Evolutionary conservation across 2,113 vertebrate genomes (phyloP), one percentile per base, ranked within the genome.

Genomic region (Galemys pyrenaicus): DNA sequence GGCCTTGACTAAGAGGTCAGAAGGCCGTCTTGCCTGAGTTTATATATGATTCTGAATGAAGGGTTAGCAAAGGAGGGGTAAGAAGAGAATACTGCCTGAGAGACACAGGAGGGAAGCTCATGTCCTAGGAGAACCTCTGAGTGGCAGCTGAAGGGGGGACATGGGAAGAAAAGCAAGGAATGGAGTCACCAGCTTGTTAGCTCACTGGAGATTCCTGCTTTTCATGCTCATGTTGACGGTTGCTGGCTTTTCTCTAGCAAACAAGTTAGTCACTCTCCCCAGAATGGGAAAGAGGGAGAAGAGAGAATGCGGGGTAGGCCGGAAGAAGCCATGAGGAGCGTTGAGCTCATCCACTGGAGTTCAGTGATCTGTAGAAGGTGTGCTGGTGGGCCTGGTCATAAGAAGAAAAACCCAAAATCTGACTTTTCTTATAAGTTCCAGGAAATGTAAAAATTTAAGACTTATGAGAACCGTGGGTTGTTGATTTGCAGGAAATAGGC

Each of bases 391-490:
- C 39, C 6, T 64, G 46, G 28, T 62, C 82, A 58, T 3, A 54
- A 56, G 41, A 16, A 28, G 2, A 8, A 51, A 35, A 70, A 8
- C 7, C 22, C 56, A 58, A 85, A 35, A 68, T 51, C 44, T 88
- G 39, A 22, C 60, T 91, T 86, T 65, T 73, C 78, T 87, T 71
- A 0, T 64, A 81, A 82, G 30, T 74, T 51, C 17, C 68, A 92
- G 70, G 41, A 77, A 82, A 71, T 73, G 37, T 62, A 58, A 90
- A 94, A 93, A 35, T 46, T 37, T n/a, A 84, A 84, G 80, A 46
- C 6, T 80, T 35, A 82, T 10, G 6, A 91, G 75, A 96, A 88
- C 11, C 28, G 37, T 32, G 54, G 37, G 73, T 37, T 84, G 35
- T 26, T 67, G 65, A 68, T 77, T 71, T 65, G 86, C 30, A 68